phyloP scores from a whole-genome alignment of 2,888 invertebrate genomes.

The Halocaridina rubra region DNA sequence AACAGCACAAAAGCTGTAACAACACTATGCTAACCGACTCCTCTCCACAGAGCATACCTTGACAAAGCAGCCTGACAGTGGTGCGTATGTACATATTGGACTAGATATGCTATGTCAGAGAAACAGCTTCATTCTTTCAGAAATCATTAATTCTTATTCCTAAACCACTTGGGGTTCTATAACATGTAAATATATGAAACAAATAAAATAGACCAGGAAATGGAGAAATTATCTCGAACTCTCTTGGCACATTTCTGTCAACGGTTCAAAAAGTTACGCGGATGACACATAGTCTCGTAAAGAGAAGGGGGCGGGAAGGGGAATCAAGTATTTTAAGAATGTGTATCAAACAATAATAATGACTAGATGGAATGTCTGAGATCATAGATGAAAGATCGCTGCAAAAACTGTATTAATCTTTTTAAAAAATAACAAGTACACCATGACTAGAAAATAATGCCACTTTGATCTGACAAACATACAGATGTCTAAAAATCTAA shows the following conservation, averaged over 20 bases:
- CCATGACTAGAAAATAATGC: constrained; percentile 61
- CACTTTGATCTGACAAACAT: constrained; percentile 59
- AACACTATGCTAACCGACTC: constrained; percentile 19
- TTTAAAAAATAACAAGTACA: constrained; percentile 58
- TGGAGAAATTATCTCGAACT: constrained; percentile 56
- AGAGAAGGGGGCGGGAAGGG: constrained; percentile 12
- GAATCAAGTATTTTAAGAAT: constrained; percentile 40
- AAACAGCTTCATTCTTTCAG: constrained; percentile 58
- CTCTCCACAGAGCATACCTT: constrained; percentile 50
- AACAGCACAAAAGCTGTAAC: neutral
- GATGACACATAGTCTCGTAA: constrained; percentile 46
- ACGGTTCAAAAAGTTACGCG: constrained; percentile 56
- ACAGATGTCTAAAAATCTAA: constrained; percentile 60
- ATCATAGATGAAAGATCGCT: constrained; percentile 61
- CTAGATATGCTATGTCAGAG: constrained; percentile 64
- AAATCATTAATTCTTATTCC: constrained; percentile 60
- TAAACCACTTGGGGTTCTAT: constrained; percentile 60
- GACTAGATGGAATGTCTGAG: constrained; percentile 64
- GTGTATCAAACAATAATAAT: constrained; percentile 55
- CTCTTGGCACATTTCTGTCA: constrained; percentile 60
- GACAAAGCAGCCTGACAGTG: constrained; percentile 41
- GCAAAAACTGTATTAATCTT: constrained; percentile 57
- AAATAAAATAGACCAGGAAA: constrained; percentile 62
- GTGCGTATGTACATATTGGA: constrained; percentile 62
- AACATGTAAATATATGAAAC: constrained; percentile 63